Evolutionary conservation across 2,888 invertebrate species (phyloP), one percentile per base, ranked within the genome.

Genomic region (Parnassius apollo): DNA sequence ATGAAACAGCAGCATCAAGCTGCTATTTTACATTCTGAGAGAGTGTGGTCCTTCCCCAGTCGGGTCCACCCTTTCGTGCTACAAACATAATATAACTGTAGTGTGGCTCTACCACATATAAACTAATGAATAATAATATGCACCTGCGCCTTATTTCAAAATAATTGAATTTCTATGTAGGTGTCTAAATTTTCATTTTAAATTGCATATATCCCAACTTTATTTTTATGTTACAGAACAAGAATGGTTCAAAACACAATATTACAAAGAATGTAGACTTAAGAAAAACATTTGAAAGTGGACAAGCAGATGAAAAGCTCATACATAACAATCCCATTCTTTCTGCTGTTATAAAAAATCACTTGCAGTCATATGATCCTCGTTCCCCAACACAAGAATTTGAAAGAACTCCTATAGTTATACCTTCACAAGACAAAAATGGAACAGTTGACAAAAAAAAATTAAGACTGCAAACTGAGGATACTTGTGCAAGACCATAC

Each of bases 301-400:
- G 75, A 7, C 80, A 85, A 64, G 77, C 74, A 49, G 86, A 88
- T 68, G 84, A 85, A 65, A 88, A 89, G 66, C 75, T 86, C 1
- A 84, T 88, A 66, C 87, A 85, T 55, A 88, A 91, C 63, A 91
- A 91, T 73, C 92, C 92, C 1, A 89, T 91, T 59, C 75, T 92
- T 9, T 87, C 90, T 50, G 90, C 91, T 60, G 88, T 92, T 54
- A 90, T 92, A 66, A 91, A 87, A 67, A 91, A 86, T 67, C 91
- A 91, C 69, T 77, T 92, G 54, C 88, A 90, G 64, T 88, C 88
- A 10, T 91, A 90, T 73, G 92, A 94, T 74, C 94, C 94, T 44
- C 86, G 94, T 48, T 94, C 94, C 2, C 94, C 94, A 35, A 89
- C 93, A 54, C 85, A 88, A 64, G 94, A 94, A 63, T 93, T 94